Evolutionary conservation across 2,888 invertebrate genomes (phyloP).

Genomic region (Cosmia pyralina): DNA sequence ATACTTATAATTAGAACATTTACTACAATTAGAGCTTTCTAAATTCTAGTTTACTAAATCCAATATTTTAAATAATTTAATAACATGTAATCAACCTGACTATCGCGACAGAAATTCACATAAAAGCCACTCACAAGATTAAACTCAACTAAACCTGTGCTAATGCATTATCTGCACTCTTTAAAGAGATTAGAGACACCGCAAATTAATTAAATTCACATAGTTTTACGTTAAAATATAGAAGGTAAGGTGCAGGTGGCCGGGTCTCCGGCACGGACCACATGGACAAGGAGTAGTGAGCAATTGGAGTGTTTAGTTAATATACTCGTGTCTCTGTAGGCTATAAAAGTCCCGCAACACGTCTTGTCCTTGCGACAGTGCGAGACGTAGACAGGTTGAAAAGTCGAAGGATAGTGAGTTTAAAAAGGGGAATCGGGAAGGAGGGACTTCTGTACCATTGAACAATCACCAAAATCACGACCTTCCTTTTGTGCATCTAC

Average conservation of each 20-base stretch:
- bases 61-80: not conserved
- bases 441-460: no score
- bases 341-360: not conserved
- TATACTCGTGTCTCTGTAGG: not conserved
- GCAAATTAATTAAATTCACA: conserved; percentile 60
- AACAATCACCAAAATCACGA: not conserved
- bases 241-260: conserved; percentile 46
- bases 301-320: conserved; percentile 26
- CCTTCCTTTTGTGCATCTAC: no score
- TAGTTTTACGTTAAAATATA: conserved; percentile 50
- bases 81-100: conserved; percentile 9
- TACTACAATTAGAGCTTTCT: not conserved
- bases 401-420: not conserved
- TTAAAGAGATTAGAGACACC: conserved; percentile 47
- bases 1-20: not conserved
- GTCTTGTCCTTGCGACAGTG: not conserved
- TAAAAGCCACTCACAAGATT: conserved; percentile 24
- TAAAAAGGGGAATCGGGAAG: not conserved
- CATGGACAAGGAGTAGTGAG: conserved; percentile 27
- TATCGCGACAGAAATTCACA: not conserved
- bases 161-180: conserved; percentile 51
- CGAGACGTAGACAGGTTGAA: not conserved
- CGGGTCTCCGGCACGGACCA: conserved; percentile 7
- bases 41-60: not conserved
- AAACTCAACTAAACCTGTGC: conserved; percentile 32